Evolutionary conservation across 1,140 invertebrate species (phyloP).

Genomic region (Hypsibius dujardini): DNA sequence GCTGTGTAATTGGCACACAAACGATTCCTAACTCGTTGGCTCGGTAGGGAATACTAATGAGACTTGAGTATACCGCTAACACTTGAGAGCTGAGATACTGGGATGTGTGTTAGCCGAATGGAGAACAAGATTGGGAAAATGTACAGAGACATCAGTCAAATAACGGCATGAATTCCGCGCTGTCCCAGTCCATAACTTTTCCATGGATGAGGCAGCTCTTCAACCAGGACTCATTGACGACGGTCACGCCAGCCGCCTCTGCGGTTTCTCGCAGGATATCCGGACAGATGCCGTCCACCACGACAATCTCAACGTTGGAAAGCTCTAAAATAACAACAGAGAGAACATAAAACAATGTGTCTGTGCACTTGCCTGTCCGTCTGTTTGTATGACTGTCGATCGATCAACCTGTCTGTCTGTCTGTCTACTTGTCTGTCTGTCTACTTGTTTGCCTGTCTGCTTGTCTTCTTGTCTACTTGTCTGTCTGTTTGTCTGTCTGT

Average conservation of each 20-base stretch:
- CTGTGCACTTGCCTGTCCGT: neutral
- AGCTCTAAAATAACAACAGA: neutral
- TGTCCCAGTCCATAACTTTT: neutral
- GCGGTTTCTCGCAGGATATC: neutral
- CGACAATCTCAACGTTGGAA: neutral
- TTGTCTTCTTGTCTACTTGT: too few species aligned
- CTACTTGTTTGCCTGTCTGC: too few species aligned
- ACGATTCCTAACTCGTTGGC: too few species aligned
- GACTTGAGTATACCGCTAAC: too few species aligned
- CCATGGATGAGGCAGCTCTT: constrained; percentile 9
- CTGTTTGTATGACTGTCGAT: too few species aligned
- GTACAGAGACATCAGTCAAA: neutral
- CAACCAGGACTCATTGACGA: constrained; percentile 2
- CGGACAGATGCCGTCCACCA: neutral
- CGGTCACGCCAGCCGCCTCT: neutral
- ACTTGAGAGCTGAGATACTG: too few species aligned
- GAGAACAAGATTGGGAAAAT: neutral
- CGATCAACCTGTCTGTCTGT: too few species aligned
- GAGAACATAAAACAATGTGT: neutral
- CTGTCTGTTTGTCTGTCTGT: too few species aligned
- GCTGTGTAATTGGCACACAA: too few species aligned
- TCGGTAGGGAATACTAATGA: too few species aligned
- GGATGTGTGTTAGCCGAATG: too few species aligned
- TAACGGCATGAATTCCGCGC: neutral
- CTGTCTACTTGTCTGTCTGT: too few species aligned